Base-by-base conservation (phyloP, 2,113 vertebrate species). In the Poecile atricapillus region DNA sequence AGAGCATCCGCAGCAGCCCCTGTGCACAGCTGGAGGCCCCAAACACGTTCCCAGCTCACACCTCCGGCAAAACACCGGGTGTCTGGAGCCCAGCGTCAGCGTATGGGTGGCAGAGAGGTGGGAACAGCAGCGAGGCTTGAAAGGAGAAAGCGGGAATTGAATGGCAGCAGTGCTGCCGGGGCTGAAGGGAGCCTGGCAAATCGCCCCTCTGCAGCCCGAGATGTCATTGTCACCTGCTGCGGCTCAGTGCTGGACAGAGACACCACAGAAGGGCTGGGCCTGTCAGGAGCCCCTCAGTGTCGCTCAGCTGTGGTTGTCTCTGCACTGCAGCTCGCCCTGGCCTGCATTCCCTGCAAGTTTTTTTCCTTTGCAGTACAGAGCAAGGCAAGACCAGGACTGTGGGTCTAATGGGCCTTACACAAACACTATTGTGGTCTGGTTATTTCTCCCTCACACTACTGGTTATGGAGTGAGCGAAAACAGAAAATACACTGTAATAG, bases 161-260 rank as follows among this genome's bases (percentile, higher is more conserved):
- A 7, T 1, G 14, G 7, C 3, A 24, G 39, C 3, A 5, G 12
- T 0, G 20, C 41, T 39, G 53, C 30, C 1, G 13, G 13, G 17
- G 35, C 41, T 14, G 37, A 43, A 31, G 30, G 65, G 24, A 52
- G 23, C 35, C 3, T 0, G 27, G 24, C 44, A 14, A 2, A 13
- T 3, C 0, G 0, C 5, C 5, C 10, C 46, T 13, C 15, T 3
- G 53, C 22, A 22, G 41, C n/a, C 27, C 5, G 15, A 60, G 14
- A 28, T 17, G 6, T 11, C 2, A 5, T 1, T 1, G 1, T 12
- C 2, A 1, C 1, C 24, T 2, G n/a, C 25, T 4, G 7, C 31
- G 43, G 44, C 9, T 46, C 23, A 11, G 6, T 2, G 7, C 2
- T 0, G 27, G 20, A 2, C 46, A 50, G 5, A 39, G 3, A 1